Evolutionary conservation across 2,888 invertebrate species (phyloP), one percentile per base, ranked within the genome.

Genomic region (Frankliniella fusca): DNA sequence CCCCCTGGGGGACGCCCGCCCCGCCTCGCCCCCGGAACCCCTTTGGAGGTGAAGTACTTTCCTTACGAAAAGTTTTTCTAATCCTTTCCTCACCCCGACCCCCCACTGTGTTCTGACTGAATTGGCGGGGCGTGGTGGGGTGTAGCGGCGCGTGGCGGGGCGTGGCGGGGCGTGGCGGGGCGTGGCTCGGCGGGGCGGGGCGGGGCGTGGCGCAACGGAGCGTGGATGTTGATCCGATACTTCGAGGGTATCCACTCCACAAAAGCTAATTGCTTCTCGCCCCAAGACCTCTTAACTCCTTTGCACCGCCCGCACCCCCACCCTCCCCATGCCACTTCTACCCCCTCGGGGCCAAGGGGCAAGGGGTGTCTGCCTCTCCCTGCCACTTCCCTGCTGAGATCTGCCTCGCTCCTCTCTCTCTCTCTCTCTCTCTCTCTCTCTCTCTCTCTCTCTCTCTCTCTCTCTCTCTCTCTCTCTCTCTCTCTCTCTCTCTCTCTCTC

Each of bases 391-490:
- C 38, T 2, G 38, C 38, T 38, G 38, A 38, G 38, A 38, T 38
- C 61, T 61, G 15, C 11, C 9, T 27, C 23, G 9, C 70, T 8
- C 7, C 5, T 76, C 23, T 76, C 23, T n/a, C 27, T 9, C 11
- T 2, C 27, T 7, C 70, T 23, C 70, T 76, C 9, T 23, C 70
- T 70, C 65, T n/a, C 65, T 8, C n/a, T n/a, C 65, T n/a, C 20
- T n/a, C 65, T 65, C 65, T 3, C 65, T n/a, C 65, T n/a, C 2
- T n/a, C 65, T n/a, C 65, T n/a, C 65, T n/a, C 70, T 70, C 70
- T 23, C 70, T 23, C 70, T 70, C 70, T 70, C 70, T 70, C 70
- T 70, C 70, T 70, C 70, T 70, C 70, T 70, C 70, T 70, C 70
- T 70, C 70, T 65, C 65, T 11, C 65, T 11, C 15, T 65, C 23